Evolutionary conservation across 2,797 vertebrate species (phyloP), one percentile per base, ranked within the genome.

Genomic region (Streptopelia turtur): DNA sequence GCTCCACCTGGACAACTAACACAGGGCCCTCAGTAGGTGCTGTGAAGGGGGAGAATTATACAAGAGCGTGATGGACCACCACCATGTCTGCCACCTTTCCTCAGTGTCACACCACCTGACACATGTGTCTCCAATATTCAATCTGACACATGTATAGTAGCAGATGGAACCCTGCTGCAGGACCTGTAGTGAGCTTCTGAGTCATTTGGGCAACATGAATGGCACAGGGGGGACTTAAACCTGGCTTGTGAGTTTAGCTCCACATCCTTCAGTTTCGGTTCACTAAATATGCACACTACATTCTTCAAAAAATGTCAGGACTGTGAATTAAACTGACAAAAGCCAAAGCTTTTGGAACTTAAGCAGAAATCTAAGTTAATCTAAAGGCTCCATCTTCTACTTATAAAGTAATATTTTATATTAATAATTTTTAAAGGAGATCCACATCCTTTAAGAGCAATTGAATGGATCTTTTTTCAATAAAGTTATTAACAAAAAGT

Each of bases 121-220:
- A 1, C 3, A 25, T 8, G 6, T 16, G 24, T 4, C 71, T 82
- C 39, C 45, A 63, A 0, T 25, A 14, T 24, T 14, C 43, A 3
- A 1, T 21, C 50, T 16, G 11, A 9, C 0, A 2, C 45, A 35
- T 0, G 0, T 5, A 1, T 60, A 39, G 5, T 37, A 41, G 16
- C n/a, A 37, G 21, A 24, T 4, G 6, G 5, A 63, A 39, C 61
- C 22, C 52, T 59, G 50, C 39, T 70, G 43, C 43, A 22, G 4
- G 6, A 39, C 10, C 68, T 64, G 11, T 3, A 3, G 2, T 3
- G 10, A 66, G 30, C 35, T 39, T 31, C 4, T 21, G 5, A 74
- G 23, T 13, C 25, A 21, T 27, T 31, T 63, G 52, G 16, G 7
- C 33, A n/a, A 9, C 6, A 1, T 3, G 17, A 71, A n/a, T 6